phyloP scores from a whole-genome alignment of 1,140 invertebrate genomes.

The Temnothorax nylanderi region DNA sequence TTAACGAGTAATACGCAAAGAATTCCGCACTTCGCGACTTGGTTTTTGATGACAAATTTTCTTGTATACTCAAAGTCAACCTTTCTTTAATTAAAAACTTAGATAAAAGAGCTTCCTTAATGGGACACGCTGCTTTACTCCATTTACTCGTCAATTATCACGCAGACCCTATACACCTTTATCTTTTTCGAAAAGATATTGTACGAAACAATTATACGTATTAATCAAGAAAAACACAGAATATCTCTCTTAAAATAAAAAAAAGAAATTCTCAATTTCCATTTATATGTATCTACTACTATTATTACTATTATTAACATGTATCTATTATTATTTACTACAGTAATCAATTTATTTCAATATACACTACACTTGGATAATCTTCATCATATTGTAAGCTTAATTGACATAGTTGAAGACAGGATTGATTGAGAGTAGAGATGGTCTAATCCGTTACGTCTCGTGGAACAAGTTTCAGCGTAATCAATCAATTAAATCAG shows the following conservation, averaged over 20 bases:
- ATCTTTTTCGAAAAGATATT: background rate
- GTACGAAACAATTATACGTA: background rate
- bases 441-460: constrained; percentile 20
- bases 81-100: background rate
- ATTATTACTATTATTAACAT: background rate
- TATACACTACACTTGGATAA: background rate
- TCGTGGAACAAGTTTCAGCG: background rate
- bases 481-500: constrained; percentile 13
- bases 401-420: constrained; percentile 24
- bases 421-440: constrained; percentile 1
- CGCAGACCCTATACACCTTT: background rate
- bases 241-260: background rate
- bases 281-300: background rate
- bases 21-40: background rate
- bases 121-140: background rate
- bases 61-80: background rate
- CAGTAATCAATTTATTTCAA: background rate
- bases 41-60: constrained; percentile 2
- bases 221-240: background rate
- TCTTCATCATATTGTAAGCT: background rate
- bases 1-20: background rate
- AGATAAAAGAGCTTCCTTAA: background rate
- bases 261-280: background rate
- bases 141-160: constrained; percentile 1
- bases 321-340: background rate